phyloP scores from a whole-genome alignment of 2,797 vertebrate species.

The Protonibea diacanthus region DNA sequence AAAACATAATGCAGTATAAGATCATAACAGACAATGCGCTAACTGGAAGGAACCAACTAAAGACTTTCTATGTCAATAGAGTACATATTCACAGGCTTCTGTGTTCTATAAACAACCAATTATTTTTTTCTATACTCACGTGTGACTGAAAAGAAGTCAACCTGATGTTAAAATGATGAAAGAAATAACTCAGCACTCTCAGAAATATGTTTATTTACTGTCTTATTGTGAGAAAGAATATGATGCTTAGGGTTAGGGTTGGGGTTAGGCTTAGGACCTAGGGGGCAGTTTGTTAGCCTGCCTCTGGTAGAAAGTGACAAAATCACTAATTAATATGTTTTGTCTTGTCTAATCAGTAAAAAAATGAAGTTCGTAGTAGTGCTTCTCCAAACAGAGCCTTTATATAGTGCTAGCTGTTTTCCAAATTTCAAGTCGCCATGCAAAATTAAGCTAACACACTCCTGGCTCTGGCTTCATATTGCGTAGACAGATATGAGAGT shows the following conservation, averaged over 20 bases:
- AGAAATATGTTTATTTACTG: background rate
- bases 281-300: background rate
- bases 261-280: background rate
- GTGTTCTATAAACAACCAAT: background rate
- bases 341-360: background rate
- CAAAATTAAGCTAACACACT: background rate
- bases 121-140: background rate
- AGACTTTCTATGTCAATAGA: background rate
- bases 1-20: background rate
- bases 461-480: background rate
- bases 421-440: background rate
- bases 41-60: background rate
- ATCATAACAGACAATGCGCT: background rate
- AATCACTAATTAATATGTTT: background rate
- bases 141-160: constrained; percentile 2
- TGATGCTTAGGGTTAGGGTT: background rate
- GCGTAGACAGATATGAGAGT: too few relatives aligned
- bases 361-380: too few relatives aligned
- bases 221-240: background rate
- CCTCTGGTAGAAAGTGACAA: background rate
- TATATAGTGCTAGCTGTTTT: background rate
- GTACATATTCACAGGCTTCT: too few relatives aligned
- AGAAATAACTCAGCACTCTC: background rate
- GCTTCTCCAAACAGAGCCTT: background rate
- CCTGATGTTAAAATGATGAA: background rate